Base-by-base conservation (phyloP, 2,888 invertebrate genomes). In the Chymomyza fuscimana region DNA sequence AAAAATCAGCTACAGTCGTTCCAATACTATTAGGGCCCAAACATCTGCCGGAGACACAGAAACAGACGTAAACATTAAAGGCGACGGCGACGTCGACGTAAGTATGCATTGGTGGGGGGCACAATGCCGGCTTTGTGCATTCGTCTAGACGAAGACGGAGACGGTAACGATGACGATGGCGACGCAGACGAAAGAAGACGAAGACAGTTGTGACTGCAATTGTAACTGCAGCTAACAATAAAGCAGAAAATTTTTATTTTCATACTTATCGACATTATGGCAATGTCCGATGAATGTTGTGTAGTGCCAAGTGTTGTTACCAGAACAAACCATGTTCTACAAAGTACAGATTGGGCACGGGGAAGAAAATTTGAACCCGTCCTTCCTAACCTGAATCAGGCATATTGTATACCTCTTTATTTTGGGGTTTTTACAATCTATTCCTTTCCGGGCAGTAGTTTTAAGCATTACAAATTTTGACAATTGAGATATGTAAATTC, bases 241-340 rank as follows among this genome's bases (percentile, higher is more conserved):
- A 76, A 74, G 80, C 73, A 58, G 59, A 59, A 60, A 68, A 74
- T 62, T 74, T 65, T 40, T 58, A 58, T 66, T 65, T 29, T 62
- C 36, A 58, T 25, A 85, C 78, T 82, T 81, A 83, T 83, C 79
- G 72, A 78, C 82, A 85, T 80, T 84, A n/a, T n/a, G n/a, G 70
- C 40, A 58, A 64, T 71, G 67, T 69, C 54, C 69, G 71, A 46
- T 67, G 54, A 67, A 56, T 60, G 67, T 82, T 82, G 82, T 82
- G 66, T 67, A 69, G 25, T 68, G 9, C 9, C 9, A 4, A 32
- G 6, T 54, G 7, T 54, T 54, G 54, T 54, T 46, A 12, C 32
- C 62, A 71, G 62, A 25, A 63, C 63, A 72, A 73, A 61, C 76
- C 86, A 79, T 81, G 83, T 81, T 86, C 46, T 66, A 86, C 83